Conservation (phyloP, 2,888 invertebrate genomes). For the Xanthorhoe spadicearia region DNA sequence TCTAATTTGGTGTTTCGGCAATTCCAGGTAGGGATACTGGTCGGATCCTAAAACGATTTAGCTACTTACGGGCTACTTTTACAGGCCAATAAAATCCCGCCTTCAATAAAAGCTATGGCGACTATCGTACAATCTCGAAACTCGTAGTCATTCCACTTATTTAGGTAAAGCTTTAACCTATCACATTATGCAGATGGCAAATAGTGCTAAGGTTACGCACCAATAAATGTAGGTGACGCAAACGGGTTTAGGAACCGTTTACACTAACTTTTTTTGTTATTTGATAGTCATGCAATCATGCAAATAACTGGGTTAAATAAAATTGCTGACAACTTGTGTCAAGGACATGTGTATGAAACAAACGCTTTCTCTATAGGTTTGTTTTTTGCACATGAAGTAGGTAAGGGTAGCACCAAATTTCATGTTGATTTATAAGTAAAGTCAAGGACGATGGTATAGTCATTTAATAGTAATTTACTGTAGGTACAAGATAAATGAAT, state of each 20-base stretch:
- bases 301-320: neutral
- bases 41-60: slow-evolving; percentile 16
- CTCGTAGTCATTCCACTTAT: slow-evolving; percentile 10
- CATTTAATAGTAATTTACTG: too few relatives aligned
- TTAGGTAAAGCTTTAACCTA: slow-evolving; percentile 42
- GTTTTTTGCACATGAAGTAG: too few relatives aligned
- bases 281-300: neutral
- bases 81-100: slow-evolving; percentile 22
- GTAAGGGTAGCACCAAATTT: too few relatives aligned
- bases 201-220: slow-evolving; percentile 44
- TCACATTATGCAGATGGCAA: slow-evolving; percentile 64
- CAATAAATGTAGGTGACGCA: slow-evolving; percentile 51
- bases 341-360: too few relatives aligned
- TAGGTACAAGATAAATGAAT: too few relatives aligned
- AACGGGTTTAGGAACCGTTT: slow-evolving; percentile 37
- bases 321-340: too few relatives aligned
- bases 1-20: neutral
- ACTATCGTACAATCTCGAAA: slow-evolving; percentile 33
- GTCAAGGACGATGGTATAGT: too few relatives aligned
- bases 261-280: slow-evolving; percentile 2
- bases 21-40: slow-evolving; percentile 10
- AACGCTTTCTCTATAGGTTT: too few relatives aligned
- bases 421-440: too few relatives aligned
- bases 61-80: slow-evolving; percentile 17
- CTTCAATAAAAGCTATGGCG: slow-evolving; percentile 33